phyloP scores from a whole-genome alignment of 2,113 vertebrate species.

The Machaerirhynchus nigripectus region DNA sequence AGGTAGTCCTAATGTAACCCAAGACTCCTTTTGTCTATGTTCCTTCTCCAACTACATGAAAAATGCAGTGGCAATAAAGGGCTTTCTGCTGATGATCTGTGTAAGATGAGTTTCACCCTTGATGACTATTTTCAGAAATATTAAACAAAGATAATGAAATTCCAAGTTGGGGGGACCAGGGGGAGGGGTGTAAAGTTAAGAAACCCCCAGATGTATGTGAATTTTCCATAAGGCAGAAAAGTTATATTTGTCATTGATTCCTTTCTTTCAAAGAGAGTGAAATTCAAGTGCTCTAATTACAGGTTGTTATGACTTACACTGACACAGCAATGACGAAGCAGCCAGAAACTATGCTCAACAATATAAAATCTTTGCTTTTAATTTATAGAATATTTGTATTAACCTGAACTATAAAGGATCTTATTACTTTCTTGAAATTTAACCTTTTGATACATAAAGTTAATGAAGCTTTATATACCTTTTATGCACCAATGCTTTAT shows the following conservation, averaged over 20 bases:
- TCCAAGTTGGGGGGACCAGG: neutral
- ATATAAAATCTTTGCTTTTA: neutral
- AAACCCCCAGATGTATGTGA: fast-evolving
- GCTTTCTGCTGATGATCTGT: neutral
- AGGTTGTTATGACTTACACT: neutral
- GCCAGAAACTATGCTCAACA: neutral
- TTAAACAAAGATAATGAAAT: neutral
- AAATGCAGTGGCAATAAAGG: neutral
- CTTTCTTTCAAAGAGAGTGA: neutral
- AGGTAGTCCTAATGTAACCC: neutral
- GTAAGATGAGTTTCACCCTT: neutral
- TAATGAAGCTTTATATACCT: neutral
- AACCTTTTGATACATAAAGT: neutral
- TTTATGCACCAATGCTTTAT: neutral
- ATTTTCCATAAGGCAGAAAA: neutral
- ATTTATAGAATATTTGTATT: neutral
- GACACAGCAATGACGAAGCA: neutral
- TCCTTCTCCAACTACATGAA: neutral
- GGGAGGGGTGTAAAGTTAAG: neutral
- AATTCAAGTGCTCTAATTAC: neutral
- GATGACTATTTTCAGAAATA: neutral
- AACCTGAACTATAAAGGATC: neutral
- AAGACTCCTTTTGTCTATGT: neutral
- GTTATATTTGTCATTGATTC: neutral
- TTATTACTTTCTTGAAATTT: neutral